These are phyloP conservation scores for Diplogasteroides magnus DNA, from an alignment of 1,140 invertebrate genomes.

Conservation along the genomic window DNA sequence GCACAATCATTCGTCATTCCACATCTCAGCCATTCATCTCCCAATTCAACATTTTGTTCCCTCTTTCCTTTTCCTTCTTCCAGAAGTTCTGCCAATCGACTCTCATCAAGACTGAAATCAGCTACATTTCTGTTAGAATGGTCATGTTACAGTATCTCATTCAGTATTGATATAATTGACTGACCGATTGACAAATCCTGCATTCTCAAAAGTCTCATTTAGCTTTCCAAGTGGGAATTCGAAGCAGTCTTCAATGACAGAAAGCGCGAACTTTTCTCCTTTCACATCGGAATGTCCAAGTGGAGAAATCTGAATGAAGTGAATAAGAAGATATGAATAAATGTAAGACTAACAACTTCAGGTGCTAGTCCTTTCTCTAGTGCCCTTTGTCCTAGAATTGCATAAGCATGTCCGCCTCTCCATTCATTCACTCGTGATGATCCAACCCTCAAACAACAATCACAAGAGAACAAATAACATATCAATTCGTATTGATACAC, in stretches of 20 bases:
- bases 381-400: neutral
- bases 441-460: too few species aligned
- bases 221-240: neutral
- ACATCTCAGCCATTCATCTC: constrained; percentile 13
- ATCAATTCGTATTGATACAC: too few species aligned
- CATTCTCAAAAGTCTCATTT: neutral
- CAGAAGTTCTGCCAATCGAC: constrained; percentile 15
- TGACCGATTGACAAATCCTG: neutral
- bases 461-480: too few species aligned
- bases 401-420: neutral
- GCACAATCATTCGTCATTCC: constrained; percentile 10
- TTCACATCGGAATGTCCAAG: neutral
- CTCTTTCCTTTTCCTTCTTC: constrained; percentile 1
- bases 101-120: constrained; percentile 22
- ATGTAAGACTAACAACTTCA: neutral
- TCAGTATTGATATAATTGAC: too few species aligned
- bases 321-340: neutral
- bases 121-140: neutral
- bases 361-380: neutral
- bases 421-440: neutral
- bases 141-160: neutral
- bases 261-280: too few species aligned
- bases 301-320: neutral
- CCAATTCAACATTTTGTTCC: constrained; percentile 8
- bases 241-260: neutral